Conservation (phyloP, 2,113 vertebrate genomes). For the Siniperca chuatsi region DNA sequence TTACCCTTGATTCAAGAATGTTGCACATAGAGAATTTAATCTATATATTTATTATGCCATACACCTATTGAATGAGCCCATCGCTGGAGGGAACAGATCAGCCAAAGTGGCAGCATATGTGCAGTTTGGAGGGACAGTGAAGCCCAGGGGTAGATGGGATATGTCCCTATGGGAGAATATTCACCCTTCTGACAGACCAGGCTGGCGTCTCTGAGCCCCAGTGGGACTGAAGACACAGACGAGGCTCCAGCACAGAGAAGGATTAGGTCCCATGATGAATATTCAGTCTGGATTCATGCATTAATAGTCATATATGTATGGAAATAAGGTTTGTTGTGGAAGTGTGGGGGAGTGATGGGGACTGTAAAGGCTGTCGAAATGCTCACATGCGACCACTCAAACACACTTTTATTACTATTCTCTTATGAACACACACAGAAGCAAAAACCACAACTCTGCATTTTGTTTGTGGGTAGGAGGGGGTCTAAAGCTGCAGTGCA, state of each 20-base stretch:
- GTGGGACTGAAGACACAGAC: neutral
- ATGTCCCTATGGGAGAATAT: conserved; percentile 19
- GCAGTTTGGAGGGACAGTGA: neutral
- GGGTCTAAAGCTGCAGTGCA: neutral
- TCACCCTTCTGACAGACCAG: neutral
- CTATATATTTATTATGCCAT: conserved; percentile 21
- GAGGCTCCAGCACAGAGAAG: conserved; percentile 4
- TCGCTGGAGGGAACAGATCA: conserved; percentile 41
- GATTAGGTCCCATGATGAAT: conserved; percentile 57
- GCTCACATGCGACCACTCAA: neutral
- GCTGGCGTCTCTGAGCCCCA: neutral
- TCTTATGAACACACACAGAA: neutral
- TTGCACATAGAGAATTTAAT: conserved; percentile 10
- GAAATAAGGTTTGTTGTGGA: conserved; percentile 7
- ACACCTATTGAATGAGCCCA: conserved; percentile 6
- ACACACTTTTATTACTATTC: neutral
- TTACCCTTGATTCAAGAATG: conserved; percentile 16
- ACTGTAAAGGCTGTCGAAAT: conserved; percentile 2
- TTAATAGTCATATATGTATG: conserved; percentile 55
- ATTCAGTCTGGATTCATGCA: conserved; percentile 44
- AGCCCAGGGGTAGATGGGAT: conserved; percentile 2
- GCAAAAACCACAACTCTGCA: neutral
- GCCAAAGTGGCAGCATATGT: conserved; percentile 39
- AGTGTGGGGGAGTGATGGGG: neutral
- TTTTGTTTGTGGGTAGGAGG: neutral